phyloP scores from a whole-genome alignment of 2,797 vertebrate genomes.

The Anguilla obscura region DNA sequence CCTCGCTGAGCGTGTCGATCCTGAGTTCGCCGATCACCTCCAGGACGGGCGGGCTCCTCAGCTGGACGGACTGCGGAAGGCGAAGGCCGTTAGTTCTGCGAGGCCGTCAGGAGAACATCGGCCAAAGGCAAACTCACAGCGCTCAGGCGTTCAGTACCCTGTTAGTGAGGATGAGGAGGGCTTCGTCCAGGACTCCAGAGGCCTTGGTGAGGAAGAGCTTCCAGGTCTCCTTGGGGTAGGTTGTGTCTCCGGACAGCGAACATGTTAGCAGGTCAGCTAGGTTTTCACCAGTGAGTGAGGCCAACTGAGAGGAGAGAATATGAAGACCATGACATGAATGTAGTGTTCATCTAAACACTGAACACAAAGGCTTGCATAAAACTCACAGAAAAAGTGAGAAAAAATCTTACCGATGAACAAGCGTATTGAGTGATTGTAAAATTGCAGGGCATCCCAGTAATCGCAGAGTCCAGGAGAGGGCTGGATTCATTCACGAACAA shows the following conservation, averaged over 20 bases:
- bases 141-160: constrained; percentile 47
- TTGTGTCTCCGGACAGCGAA: constrained; percentile 33
- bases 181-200: constrained; percentile 54
- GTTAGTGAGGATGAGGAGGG: constrained; percentile 60
- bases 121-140: background rate
- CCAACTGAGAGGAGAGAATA: background rate
- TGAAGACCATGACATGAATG: background rate
- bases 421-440: constrained; percentile 43
- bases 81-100: background rate
- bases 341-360: background rate
- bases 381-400: background rate
- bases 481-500: constrained; percentile 43
- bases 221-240: constrained; percentile 52
- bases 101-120: background rate
- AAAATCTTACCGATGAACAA: constrained; percentile 5
- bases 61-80: constrained; percentile 52
- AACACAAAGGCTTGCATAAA: background rate
- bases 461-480: constrained; percentile 42
- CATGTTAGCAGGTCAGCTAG: constrained; percentile 58
- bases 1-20: constrained; percentile 48
- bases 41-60: constrained; percentile 53
- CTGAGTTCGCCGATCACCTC: constrained; percentile 61
- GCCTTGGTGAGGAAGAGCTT: constrained; percentile 63
- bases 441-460: constrained; percentile 39
- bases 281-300: constrained; percentile 36